Base-by-base conservation (phyloP, 1,140 invertebrate species). In the Drosophila sulfurigaster region DNA sequence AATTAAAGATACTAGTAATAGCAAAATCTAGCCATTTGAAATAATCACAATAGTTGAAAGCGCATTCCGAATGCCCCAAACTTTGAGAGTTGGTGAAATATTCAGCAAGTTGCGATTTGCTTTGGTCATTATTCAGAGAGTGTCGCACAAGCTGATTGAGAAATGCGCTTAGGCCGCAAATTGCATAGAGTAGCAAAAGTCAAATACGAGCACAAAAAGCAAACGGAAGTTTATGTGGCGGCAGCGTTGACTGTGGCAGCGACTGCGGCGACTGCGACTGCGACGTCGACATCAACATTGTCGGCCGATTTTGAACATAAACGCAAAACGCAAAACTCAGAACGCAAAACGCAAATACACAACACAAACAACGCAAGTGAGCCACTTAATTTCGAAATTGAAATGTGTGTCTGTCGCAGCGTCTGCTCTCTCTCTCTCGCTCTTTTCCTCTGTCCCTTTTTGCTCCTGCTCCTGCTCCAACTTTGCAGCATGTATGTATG, bases 371-470 rank as follows among this genome's bases (percentile, higher is more conserved):
- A 79, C 52, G 52, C 67, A 71, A 87, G 69, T 83, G 83, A 88
- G 85, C 83, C 83, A 87, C 83, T 87, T 87, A 83, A 87, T 87
- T 87, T 87, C 83, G 70, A 88, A 89, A 89, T 88, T 88, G 85
- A 89, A 88, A 88, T 83, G 67, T 78, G 48, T 81, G 56, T 66
- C 15, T 72, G 52, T 25, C 43, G 51, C 60, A 69, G 16, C 51
- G 13, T 68, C 58, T 54, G n/a, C 20, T 20, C 49, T n/a, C 8
- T 54, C 43, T 1, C 30, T n/a, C 4, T 3, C 45, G 3, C 43
- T 10, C 10, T 30, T 3, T 30, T 10, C 30, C 5, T 30, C n/a
- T 46, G 30, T 25, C 43, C 8, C 13, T 20, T 20, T 52, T 49
- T 46, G n/a, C 32, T 8, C 0, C 32, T 32, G 32, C 35, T 38